Conservation (phyloP, 2,888 invertebrate genomes). For the Nemoura dubitans region DNA sequence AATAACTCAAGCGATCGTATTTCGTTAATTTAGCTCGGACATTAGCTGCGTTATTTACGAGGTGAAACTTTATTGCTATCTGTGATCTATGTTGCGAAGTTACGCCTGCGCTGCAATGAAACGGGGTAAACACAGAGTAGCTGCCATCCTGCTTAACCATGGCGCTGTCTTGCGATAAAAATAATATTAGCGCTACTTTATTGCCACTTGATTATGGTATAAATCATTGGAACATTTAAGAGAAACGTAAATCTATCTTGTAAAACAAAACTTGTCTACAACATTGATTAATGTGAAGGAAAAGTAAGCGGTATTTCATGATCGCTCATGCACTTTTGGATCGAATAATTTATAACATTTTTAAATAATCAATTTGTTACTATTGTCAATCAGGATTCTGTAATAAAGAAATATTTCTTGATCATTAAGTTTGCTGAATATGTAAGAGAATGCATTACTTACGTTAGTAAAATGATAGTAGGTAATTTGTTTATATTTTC, state of each 20-base stretch:
- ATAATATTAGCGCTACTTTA: slow-evolving; percentile 7
- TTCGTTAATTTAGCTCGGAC: slow-evolving; percentile 28
- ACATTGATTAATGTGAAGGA: background rate
- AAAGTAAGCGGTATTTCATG: background rate
- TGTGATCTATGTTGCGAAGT: slow-evolving; percentile 7
- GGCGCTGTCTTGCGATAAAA: background rate
- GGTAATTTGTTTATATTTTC: too few species aligned
- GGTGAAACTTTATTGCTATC: slow-evolving; percentile 24
- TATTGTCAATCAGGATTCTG: too few species aligned
- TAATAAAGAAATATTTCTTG: too few species aligned
- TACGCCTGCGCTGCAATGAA: background rate
- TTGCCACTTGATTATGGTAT: background rate
- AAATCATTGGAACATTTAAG: background rate
- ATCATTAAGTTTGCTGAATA: too few species aligned
- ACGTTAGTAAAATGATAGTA: too few species aligned
- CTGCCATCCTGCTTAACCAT: background rate
- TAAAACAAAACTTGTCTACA: background rate
- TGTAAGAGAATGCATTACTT: too few species aligned
- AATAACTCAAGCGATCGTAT: background rate
- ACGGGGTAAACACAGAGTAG: background rate
- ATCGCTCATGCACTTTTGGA: background rate
- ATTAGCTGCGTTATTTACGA: slow-evolving; percentile 25
- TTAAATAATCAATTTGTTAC: too few species aligned
- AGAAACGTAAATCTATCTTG: background rate
- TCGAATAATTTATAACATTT: too few species aligned